These are phyloP conservation scores for Thalassarche chlororhynchos DNA, from an alignment of 2,113 vertebrate genomes.

Conservation along the genomic window DNA sequence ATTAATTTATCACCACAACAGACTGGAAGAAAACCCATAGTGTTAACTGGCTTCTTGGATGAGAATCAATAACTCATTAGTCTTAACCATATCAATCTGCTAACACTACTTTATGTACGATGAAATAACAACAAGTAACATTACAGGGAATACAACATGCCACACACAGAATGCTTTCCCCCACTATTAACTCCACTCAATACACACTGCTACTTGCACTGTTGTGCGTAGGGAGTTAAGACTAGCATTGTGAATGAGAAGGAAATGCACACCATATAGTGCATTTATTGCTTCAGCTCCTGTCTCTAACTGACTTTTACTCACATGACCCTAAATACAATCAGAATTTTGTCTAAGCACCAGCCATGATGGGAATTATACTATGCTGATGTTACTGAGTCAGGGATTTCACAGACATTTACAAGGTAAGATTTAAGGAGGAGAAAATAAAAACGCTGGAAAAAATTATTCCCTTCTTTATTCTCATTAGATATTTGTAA, in stretches of 20 bases:
- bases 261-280: background rate
- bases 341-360: background rate
- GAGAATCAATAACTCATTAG: background rate
- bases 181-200: background rate
- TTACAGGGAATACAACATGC: background rate
- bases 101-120: background rate
- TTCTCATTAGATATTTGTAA: background rate
- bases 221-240: background rate
- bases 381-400: background rate
- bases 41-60: background rate
- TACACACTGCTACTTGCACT: background rate
- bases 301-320: background rate
- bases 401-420: background rate
- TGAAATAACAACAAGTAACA: background rate
- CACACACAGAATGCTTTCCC: background rate
- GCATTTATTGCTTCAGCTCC: background rate
- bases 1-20: background rate
- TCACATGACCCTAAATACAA: background rate
- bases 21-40: background rate
- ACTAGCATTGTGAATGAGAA: background rate
- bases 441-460: background rate
- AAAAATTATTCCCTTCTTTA: background rate
- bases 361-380: background rate
- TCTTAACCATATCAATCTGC: background rate
- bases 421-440: background rate